Percentiles rank a stretch among this genome's conserved stretches.
These are phyloP conservation scores for Clivina fossor DNA, from an alignment of 2,888 invertebrate genomes.

Conservation along the genomic window DNA sequence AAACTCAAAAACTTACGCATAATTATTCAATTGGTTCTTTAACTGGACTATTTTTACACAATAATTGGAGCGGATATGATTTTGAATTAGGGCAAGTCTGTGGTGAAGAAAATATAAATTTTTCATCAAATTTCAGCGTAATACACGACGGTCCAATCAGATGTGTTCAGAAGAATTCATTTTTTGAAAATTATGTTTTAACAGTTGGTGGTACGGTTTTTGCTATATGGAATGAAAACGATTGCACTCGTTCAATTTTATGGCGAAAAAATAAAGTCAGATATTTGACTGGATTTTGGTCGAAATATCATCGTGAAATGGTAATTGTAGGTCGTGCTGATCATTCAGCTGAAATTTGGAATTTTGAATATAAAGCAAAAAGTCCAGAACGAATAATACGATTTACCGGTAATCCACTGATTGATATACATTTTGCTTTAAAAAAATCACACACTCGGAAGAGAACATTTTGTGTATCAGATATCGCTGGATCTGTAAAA, in stretches of 20 bases:
- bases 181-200: conserved; percentile 61
- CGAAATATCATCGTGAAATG: conserved; percentile 62
- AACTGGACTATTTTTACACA: too few relatives aligned
- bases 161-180: conserved; percentile 62
- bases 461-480: background rate
- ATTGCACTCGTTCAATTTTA: conserved; percentile 55
- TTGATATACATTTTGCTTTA: conserved; percentile 1
- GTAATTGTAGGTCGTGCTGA: background rate
- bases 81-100: conserved; percentile 10
- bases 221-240: conserved; percentile 64
- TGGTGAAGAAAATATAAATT: too few relatives aligned
- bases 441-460: background rate
- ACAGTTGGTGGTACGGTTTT: conserved; percentile 74
- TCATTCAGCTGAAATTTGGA: conserved; percentile 81
- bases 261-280: conserved; percentile 65
- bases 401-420: conserved; percentile 2
- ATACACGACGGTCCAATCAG: conserved; percentile 68
- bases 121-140: too few relatives aligned
- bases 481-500: conserved; percentile 6
- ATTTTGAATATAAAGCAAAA: conserved; percentile 65
- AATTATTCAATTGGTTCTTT: too few relatives aligned
- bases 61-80: conserved; percentile 15
- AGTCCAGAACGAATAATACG: background rate
- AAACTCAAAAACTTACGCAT: too few relatives aligned
- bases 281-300: conserved; percentile 74